Conservation (phyloP, 2,113 vertebrate species). For the Tauraco erythrolophus region DNA sequence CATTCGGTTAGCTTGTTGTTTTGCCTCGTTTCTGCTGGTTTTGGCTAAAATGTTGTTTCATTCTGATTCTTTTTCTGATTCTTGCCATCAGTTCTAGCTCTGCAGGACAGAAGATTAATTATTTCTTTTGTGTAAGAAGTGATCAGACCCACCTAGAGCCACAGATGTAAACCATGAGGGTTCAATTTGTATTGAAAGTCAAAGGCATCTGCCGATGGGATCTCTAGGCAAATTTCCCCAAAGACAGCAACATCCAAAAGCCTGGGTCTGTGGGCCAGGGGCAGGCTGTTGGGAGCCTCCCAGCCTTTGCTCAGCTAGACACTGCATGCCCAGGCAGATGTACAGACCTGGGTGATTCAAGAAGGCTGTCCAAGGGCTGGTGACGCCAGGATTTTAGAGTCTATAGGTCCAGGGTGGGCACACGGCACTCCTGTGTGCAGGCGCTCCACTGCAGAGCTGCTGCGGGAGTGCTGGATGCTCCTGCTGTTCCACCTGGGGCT, state of each 20-base stretch:
- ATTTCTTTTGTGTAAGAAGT: neutral
- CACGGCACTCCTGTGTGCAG: accelerated
- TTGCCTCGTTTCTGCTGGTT: neutral
- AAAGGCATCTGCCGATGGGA: neutral
- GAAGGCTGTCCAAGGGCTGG: neutral
- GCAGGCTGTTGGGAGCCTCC: neutral
- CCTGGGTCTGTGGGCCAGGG: accelerated
- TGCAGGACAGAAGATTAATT: neutral
- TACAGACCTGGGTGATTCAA: neutral
- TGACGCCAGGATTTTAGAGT: neutral
- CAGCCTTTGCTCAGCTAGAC: accelerated
- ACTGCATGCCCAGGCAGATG: neutral
- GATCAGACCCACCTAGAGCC: neutral
- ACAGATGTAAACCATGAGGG: neutral
- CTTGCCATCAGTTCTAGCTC: neutral
- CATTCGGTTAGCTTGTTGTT: neutral
- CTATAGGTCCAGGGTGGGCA: neutral
- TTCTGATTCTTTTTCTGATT: neutral
- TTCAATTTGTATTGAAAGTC: neutral
- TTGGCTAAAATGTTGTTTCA: neutral
- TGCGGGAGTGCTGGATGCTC: neutral
- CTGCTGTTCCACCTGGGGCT: accelerated
- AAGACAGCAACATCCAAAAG: neutral
- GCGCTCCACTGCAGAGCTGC: neutral
- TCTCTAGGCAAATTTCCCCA: neutral